Conservation (phyloP, 1,140 invertebrate species). For the Drosophila prosaltans region DNA sequence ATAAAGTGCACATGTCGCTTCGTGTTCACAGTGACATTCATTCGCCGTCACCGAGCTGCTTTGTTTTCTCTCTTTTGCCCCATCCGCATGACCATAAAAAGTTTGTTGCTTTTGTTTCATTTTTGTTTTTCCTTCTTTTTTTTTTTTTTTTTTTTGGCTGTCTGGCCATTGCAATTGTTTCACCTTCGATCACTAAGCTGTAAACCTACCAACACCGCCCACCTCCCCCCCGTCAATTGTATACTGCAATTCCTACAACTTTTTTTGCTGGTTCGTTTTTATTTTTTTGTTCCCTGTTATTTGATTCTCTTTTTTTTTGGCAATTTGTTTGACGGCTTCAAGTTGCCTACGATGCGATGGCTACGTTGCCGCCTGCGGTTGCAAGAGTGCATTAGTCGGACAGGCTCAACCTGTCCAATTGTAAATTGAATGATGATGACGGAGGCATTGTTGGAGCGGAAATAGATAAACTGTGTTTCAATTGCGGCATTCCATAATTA, state of each 20-base stretch:
- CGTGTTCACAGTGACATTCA: conserved; percentile 81
- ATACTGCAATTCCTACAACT: neutral
- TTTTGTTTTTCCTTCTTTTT: neutral
- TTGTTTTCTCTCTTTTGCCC: neutral
- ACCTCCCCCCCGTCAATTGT: neutral
- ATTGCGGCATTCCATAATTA: conserved; percentile 8
- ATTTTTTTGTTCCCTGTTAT: neutral
- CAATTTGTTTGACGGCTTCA: conserved; percentile 80
- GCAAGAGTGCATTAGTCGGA: conserved; percentile 78
- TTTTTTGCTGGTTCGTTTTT: conserved; percentile 30
- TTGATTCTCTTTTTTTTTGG: conserved; percentile 44
- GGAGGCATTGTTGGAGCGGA: neutral
- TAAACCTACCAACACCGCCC: neutral
- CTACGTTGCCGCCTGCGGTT: conserved; percentile 57
- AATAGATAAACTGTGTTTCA: conserved; percentile 11
- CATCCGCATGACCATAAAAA: conserved; percentile 56
- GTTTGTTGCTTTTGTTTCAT: conserved; percentile 38
- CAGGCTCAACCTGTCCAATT: conserved; percentile 53
- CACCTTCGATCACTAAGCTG: conserved; percentile 40
- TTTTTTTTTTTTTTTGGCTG: conserved; percentile 32
- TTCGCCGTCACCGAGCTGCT: conserved; percentile 67
- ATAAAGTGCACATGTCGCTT: conserved; percentile 82
- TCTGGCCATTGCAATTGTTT: conserved; percentile 66
- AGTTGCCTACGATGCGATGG: conserved; percentile 68
- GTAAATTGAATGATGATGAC: conserved; percentile 49